Conservation (phyloP, 2,797 vertebrate genomes). For the Botia kubotai region DNA sequence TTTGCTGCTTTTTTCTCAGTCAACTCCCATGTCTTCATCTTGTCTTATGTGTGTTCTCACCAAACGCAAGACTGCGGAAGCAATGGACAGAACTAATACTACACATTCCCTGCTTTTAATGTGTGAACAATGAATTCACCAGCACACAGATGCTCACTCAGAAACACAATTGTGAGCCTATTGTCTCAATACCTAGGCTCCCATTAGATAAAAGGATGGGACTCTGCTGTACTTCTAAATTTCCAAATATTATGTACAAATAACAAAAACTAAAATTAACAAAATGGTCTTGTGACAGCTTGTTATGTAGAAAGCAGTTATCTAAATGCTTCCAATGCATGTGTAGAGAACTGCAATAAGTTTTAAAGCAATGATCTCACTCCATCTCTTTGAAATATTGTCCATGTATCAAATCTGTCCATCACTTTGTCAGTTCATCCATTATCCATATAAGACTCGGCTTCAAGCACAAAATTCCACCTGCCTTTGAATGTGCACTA, state of each 20-base stretch:
- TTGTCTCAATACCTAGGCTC: too few species aligned
- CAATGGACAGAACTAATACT: too few species aligned
- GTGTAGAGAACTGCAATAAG: slow-evolving; percentile 1
- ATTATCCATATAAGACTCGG: slow-evolving; percentile 25
- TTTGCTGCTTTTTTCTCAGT: too few species aligned
- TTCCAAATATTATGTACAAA: background rate
- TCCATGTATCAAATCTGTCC: slow-evolving; percentile 23
- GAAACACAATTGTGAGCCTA: too few species aligned
- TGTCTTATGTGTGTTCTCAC: too few species aligned
- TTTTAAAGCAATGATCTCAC: slow-evolving; percentile 1
- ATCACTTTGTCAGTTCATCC: slow-evolving; percentile 30
- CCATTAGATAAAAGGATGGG: too few species aligned
- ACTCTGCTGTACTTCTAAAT: too few species aligned
- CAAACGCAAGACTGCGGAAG: too few species aligned
- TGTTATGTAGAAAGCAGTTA: background rate
- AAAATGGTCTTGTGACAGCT: slow-evolving; percentile 7
- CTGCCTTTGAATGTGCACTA: background rate
- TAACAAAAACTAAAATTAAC: background rate
- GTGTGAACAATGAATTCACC: too few species aligned
- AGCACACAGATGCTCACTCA: too few species aligned
- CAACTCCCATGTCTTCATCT: too few species aligned
- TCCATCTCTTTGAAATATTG: slow-evolving; percentile 26
- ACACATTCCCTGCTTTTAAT: too few species aligned
- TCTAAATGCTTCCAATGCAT: slow-evolving; percentile 1
- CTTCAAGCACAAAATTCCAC: slow-evolving; percentile 8